phyloP scores from a whole-genome alignment of 2,797 vertebrate species.

The Aythya fuligula region DNA sequence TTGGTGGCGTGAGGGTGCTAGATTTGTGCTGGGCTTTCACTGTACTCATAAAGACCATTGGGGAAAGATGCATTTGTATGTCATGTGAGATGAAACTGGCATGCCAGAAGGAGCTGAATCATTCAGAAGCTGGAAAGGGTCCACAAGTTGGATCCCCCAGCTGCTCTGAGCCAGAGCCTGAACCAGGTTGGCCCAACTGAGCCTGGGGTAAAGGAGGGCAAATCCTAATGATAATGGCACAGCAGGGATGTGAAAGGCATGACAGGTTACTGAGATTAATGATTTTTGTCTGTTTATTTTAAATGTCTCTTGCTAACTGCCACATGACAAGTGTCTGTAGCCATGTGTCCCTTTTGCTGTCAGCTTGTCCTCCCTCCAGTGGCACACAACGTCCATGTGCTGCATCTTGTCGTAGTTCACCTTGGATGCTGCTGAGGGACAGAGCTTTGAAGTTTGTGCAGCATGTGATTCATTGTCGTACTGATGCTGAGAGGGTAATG shows the following conservation, averaged over 20 bases:
- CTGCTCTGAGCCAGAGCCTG: neutral
- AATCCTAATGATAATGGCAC: neutral
- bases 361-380: constrained; percentile 58
- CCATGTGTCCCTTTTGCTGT: constrained; percentile 68
- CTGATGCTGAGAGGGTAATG: constrained; percentile 56
- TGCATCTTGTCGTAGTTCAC: constrained; percentile 61
- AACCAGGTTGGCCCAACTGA: neutral
- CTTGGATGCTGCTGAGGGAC: constrained; percentile 33
- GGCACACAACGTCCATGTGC: constrained; percentile 60
- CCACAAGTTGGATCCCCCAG: neutral
- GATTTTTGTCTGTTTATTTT: constrained; percentile 62
- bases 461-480: constrained; percentile 52
- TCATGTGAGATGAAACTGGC: neutral
- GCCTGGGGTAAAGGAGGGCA: neutral
- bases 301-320: constrained; percentile 67
- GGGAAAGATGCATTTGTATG: neutral
- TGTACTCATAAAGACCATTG: neutral
- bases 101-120: neutral
- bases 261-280: neutral
- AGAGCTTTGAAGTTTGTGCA: constrained; percentile 62
- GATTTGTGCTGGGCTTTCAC: neutral
- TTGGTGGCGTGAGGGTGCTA: neutral
- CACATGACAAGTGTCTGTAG: constrained; percentile 66
- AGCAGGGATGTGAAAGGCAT: neutral
- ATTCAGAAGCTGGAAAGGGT: constrained; percentile 16